phyloP scores from a whole-genome alignment of 2,113 vertebrate species.

The Pangasianodon gigas region DNA sequence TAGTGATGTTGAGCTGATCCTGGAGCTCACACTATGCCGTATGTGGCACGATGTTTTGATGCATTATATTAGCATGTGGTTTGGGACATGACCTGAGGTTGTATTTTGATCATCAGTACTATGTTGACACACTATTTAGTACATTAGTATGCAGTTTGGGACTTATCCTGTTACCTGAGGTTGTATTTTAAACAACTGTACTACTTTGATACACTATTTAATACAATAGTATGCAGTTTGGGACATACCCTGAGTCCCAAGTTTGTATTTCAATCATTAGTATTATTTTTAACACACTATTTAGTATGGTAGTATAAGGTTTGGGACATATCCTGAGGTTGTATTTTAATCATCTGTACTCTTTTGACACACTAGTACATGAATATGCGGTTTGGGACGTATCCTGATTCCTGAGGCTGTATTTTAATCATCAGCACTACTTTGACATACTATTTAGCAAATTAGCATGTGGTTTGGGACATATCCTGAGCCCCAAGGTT shows the following conservation, averaged over 20 bases:
- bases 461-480: background rate
- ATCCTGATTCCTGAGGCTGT: background rate
- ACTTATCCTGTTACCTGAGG: background rate
- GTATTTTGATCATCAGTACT: background rate
- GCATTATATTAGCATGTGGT: background rate
- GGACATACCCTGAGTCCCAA: background rate
- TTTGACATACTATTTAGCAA: background rate
- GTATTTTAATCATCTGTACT: background rate
- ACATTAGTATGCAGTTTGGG: background rate
- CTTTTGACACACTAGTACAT: background rate
- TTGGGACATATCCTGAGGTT: background rate
- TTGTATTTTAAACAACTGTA: background rate
- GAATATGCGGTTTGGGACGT: background rate
- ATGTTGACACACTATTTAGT: background rate
- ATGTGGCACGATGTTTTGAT: background rate
- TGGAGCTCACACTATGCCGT: background rate
- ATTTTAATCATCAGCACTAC: background rate
- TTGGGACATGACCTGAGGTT: background rate
- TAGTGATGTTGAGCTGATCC: background rate
- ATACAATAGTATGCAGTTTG: background rate
- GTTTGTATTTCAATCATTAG: background rate
- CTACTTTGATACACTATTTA: background rate
- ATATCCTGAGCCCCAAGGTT: background rate
- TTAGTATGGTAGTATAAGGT: background rate
- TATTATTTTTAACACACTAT: background rate